phyloP scores from a whole-genome alignment of 2,113 vertebrate genomes.

The Sus scrofa region T2T-Sscrofa CM000830.6:15454001-15454500 shows the following conservation, averaged over 20 bases:
- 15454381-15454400: conserved; percentile 62
- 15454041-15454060: conserved; percentile 47
- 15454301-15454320: conserved; percentile 29
- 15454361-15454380: conserved; percentile 51
- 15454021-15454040: conserved; percentile 19
- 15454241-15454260: not conserved
- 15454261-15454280: not conserved
- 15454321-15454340: conserved; percentile 35
- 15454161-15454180: conserved; percentile 32
- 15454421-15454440: conserved; percentile 40
- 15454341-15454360: conserved; percentile 48
- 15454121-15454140: conserved; percentile 27
- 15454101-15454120: not conserved
- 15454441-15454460: conserved; percentile 29
- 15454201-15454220: not conserved
- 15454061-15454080: conserved; percentile 20
- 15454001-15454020: conserved; percentile 38
- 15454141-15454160: conserved; percentile 23
- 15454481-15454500: conserved; percentile 11
- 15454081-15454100: not conserved
- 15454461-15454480: not conserved
- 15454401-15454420: conserved; percentile 13
- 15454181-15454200: conserved; percentile 35
- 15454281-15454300: conserved; percentile 62
- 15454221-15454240: conserved; percentile 45